Conservation (phyloP, 2,113 vertebrate species). For the Ciconia maguari region DNA sequence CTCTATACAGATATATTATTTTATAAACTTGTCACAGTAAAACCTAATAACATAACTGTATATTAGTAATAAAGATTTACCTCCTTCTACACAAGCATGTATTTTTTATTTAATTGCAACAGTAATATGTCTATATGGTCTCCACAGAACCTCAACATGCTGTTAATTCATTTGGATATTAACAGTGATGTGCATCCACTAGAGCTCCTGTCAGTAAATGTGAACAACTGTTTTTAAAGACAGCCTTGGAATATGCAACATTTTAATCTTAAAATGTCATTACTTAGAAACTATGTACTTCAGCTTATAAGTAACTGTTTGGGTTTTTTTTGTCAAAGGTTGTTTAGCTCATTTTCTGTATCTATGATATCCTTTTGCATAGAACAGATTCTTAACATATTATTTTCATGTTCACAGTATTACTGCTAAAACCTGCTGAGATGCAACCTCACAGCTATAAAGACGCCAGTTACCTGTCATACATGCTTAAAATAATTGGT, state of each 20-base stretch:
- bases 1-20: neutral
- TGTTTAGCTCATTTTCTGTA: neutral
- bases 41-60: neutral
- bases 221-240: neutral
- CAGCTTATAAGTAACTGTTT: neutral
- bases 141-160: neutral
- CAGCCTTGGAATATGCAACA: neutral
- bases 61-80: neutral
- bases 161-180: constrained; percentile 36
- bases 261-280: neutral
- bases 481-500: constrained; percentile 67
- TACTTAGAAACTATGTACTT: constrained; percentile 12
- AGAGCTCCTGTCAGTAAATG: neutral
- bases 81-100: neutral
- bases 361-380: neutral
- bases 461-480: constrained; percentile 57
- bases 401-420: constrained; percentile 42
- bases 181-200: neutral
- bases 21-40: neutral
- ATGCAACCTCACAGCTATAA: constrained; percentile 59
- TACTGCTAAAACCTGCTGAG: constrained; percentile 70
- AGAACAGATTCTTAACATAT: neutral
- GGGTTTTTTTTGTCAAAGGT: neutral
- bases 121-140: neutral
- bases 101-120: neutral